A percentile compares a stretch with the other conserved stretches of the same genome.
These are phyloP conservation scores for Enteromius trimaculatus DNA, from an alignment of 2,797 vertebrate species.

Conservation along the genomic window DNA sequence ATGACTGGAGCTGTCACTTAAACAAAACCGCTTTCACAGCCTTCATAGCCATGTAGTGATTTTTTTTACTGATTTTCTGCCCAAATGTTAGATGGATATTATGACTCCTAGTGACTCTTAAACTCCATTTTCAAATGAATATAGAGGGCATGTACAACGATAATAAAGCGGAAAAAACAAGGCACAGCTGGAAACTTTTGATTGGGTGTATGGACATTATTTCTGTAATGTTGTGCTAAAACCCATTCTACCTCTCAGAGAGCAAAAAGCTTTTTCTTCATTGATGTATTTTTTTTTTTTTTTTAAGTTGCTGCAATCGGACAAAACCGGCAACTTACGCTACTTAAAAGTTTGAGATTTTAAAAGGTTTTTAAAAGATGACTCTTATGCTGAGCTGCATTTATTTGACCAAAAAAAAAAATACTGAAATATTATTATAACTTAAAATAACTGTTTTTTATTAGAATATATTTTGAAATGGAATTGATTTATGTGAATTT, in stretches of 20 bases:
- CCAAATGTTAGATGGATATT: constrained; percentile 17
- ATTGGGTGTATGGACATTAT: not conserved
- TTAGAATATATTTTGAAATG: not conserved
- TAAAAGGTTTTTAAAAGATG: not conserved
- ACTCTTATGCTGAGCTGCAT: not conserved
- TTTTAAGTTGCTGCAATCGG: no score
- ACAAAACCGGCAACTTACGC: not conserved
- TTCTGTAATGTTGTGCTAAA: not conserved
- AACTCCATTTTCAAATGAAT: not conserved
- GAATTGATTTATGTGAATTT: not conserved
- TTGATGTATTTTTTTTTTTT: no score
- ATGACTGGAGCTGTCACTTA: constrained; percentile 21
- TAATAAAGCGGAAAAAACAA: not conserved
- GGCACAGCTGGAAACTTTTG: not conserved
- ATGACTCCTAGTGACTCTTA: constrained; percentile 24
- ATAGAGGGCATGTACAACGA: not conserved
- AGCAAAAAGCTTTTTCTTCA: not conserved
- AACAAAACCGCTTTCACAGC: constrained; percentile 22
- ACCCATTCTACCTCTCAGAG: not conserved
- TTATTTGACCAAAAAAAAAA: not conserved
- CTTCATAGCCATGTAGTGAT: not conserved
- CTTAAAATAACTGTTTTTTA: not conserved
- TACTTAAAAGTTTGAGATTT: not conserved
- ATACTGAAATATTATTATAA: not conserved
- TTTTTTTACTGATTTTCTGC: constrained; percentile 2